Evolutionary conservation across 1,140 invertebrate genomes (phyloP).

Genomic region (Neodiprion virginianus): DNA sequence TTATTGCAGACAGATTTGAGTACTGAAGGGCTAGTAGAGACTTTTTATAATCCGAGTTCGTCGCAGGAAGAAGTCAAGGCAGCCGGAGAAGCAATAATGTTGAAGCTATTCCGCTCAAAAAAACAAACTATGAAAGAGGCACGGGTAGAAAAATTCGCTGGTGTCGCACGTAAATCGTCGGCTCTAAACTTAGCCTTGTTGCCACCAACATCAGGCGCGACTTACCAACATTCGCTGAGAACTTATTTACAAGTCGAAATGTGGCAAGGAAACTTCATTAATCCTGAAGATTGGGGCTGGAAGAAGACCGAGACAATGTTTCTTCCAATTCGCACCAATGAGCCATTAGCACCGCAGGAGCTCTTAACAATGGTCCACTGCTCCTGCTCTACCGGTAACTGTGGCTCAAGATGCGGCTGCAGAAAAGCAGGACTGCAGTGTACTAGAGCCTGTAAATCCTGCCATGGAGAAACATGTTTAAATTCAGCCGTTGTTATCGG

Average conservation of each 20-base stretch:
- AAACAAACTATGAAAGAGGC: not conserved
- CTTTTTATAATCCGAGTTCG: slow-evolving; percentile 4
- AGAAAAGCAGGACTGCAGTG: slow-evolving; percentile 42
- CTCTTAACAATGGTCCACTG: not conserved
- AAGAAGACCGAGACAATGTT: not conserved
- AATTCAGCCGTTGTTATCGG: too few species aligned
- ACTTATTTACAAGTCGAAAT: not conserved
- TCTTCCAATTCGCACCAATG: not conserved
- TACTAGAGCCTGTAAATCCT: slow-evolving; percentile 40
- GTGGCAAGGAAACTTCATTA: not conserved
- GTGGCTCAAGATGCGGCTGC: slow-evolving; percentile 20
- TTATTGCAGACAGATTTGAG: slow-evolving; percentile 15
- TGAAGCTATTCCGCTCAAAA: not conserved
- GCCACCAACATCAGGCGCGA: not conserved
- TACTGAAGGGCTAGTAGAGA: not conserved
- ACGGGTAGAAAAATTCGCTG: not conserved
- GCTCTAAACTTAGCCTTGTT: not conserved
- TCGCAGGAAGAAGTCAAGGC: not conserved
- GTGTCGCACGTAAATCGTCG: not conserved
- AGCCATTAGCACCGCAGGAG: not conserved
- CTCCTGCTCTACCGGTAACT: slow-evolving; percentile 31
- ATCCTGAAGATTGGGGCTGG: not conserved
- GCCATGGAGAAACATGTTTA: slow-evolving; percentile 26
- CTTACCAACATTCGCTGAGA: not conserved
- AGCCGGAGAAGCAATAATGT: not conserved